A percentile compares a stretch with the other conserved stretches of the same genome.
Evolutionary conservation across 2,113 vertebrate species (phyloP).

Genomic region (Physeter macrocephalus): DNA sequence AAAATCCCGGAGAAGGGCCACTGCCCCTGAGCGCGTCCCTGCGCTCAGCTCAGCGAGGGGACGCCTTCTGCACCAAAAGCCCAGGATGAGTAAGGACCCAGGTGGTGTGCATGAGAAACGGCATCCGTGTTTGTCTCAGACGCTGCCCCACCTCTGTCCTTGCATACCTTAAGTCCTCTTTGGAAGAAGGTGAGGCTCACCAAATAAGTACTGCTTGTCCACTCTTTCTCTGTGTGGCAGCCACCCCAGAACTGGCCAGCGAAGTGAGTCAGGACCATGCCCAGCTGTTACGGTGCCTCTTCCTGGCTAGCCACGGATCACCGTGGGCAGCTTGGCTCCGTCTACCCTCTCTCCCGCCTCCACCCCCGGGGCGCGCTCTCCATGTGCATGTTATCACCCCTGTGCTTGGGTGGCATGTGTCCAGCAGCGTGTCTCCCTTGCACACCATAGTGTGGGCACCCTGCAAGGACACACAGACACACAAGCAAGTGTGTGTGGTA

Average conservation of each 20-base stretch:
- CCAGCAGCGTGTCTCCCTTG: too few species aligned
- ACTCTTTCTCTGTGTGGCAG: neutral
- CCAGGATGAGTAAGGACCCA: neutral
- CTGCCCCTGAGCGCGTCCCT: neutral
- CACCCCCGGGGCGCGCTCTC: neutral
- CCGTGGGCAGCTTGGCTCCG: too few species aligned
- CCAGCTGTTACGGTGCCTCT: neutral
- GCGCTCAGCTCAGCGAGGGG: neutral
- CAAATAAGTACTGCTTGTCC: neutral
- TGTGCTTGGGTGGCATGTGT: accelerated
- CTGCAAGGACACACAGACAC: neutral
- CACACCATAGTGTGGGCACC: neutral
- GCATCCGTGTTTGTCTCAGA: neutral
- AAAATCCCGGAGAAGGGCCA: neutral
- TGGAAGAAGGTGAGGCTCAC: neutral
- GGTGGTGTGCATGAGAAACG: neutral
- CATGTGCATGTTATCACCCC: neutral
- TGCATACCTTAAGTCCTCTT: neutral
- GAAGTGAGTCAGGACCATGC: neutral
- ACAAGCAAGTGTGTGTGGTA: neutral
- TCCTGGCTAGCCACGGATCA: too few species aligned
- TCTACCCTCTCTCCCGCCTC: neutral
- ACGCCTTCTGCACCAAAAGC: neutral
- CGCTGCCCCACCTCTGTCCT: neutral
- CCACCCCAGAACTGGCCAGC: neutral